Evolutionary conservation across 2,797 vertebrate species (phyloP), one percentile per base, ranked within the genome.

Genomic region (Amblyopsis hoosieri): DNA sequence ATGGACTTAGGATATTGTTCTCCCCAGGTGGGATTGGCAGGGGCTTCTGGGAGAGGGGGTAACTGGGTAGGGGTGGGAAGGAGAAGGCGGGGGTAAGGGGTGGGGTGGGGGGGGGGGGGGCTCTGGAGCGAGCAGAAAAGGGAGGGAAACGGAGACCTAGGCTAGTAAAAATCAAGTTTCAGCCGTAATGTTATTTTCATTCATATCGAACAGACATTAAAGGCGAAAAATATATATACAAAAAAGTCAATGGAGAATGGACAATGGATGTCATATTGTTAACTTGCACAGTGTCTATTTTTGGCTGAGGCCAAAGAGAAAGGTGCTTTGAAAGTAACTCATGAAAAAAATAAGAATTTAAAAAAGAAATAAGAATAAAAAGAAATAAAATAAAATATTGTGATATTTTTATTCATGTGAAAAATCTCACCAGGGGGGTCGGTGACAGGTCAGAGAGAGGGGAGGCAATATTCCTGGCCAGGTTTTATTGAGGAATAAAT

Each of bases 1-100:
- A 92, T 88, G 88, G 90, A 90, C 89, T 87, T 85, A 83, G 89
- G 92, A 91, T 90, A 87, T 92, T 91, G 85, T 87, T 91, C 92
- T 89, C 89, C 79, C 85, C 91, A 93, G 92, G 92, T 92, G 92
- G 91, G 87, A 74, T 82, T 67, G 78, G 71, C 71, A 59, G 81
- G 60, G 82, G 83, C 76, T 74, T 57, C 4, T 6, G 8, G 33
- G 42, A 7, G 13, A 7, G 79, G 48, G 58, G 33, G 33, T 6
- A 37, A 37, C 13, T 50, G 3, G 46, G 29, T 9, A 1, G 14
- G 10, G 6, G 10, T 60, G 67, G 62, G 42, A 76, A 72, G 72
- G 57, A 49, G 64, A 48, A 14, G 54, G 69, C n/a, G n/a, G n/a
- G n/a, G n/a, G n/a, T n/a, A n/a, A 55, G 69, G 33, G 37, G 47